phyloP scores from a whole-genome alignment of 64 coral and sea anemone genomes.

The Pocillopora verrucosa region DNA sequence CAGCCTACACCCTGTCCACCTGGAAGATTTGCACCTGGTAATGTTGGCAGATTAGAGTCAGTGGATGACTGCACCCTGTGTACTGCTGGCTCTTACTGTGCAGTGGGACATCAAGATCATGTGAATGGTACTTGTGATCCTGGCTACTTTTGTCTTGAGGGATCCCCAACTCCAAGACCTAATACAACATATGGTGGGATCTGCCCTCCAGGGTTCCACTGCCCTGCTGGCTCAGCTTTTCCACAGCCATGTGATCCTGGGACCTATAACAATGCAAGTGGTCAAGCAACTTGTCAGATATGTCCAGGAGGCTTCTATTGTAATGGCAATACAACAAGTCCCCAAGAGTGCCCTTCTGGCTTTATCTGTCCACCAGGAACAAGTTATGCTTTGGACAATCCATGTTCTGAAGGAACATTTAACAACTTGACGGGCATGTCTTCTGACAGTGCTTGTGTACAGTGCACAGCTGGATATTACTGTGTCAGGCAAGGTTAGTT shows the following conservation, averaged over 20 bases:
- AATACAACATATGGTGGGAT: conserved; percentile 72
- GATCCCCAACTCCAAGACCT: conserved; percentile 70
- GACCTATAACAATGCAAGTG: conserved; percentile 83
- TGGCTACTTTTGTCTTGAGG: conserved; percentile 82
- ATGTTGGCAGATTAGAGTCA: conserved; percentile 50
- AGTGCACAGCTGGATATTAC: conserved; percentile 85
- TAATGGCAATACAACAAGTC: conserved; percentile 87
- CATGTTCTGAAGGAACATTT: conserved; percentile 81
- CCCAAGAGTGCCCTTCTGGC: conserved; percentile 72
- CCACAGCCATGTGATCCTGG: conserved; percentile 80
- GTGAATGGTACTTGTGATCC: conserved; percentile 60
- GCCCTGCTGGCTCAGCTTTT: conserved; percentile 65
- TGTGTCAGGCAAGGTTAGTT: conserved; percentile 74
- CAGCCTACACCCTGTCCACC: conserved; percentile 55
- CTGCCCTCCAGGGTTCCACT: conserved; percentile 82
- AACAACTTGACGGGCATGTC: conserved; percentile 88
- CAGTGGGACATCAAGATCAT: conserved; percentile 61
- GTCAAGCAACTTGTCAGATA: conserved; percentile 53
- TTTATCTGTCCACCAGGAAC: conserved; percentile 85
- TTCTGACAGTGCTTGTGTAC: conserved; percentile 55
- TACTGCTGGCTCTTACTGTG: conserved; percentile 75
- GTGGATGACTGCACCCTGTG: conserved; percentile 66
- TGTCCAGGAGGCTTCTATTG: conserved; percentile 93
- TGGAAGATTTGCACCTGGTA: conserved; percentile 73
- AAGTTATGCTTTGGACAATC: conserved; percentile 54